Evolutionary conservation across 1,140 invertebrate species (phyloP), one percentile per base, ranked within the genome.

Genomic region (Brachionus koreanus): DNA sequence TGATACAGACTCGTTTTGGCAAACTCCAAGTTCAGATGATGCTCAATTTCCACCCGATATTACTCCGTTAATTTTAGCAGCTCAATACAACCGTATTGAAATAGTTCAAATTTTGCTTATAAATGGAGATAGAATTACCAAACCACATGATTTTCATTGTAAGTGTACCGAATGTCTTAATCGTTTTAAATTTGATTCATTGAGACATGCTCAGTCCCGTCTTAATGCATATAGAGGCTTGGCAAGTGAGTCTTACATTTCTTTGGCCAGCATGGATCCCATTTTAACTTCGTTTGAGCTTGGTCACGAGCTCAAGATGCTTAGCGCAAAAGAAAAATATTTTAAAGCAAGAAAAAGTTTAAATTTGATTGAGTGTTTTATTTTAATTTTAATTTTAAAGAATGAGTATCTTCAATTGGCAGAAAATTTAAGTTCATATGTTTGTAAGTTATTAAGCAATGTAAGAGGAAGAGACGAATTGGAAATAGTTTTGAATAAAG

Each of bases 231-330:
- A 88, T 84, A 65, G 85, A 52, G 88, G 86, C 0, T 83, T 88
- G 79, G 85, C 87, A 1, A 88, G 87, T 82, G 86, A 87, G 77
- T 89, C 90, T 0, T 93, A 92, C 84, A 91, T 93, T 75, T 92
- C 91, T 33, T 89, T 92, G 82, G 90, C 90, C 0, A 90, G 90
- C 0, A 86, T 90, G 42, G 92, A 93, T 86, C 92, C 92, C 0
- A 91, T 93, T 57, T 87, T 92, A 9, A 88, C 89, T 25, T 91
- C 91, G 0, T 93, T 93, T 85, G 86, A 89, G 81, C 86, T 93
- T 35, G 89, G 89, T 0, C 83, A 86, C 1, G 91, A 92, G 81
- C 86, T 93, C 12, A 86, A 84, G 2, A 83, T 65, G 43, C 29
- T 82, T 6, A 69, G 61, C 6, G 46, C 42, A 3, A 69, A 82